A percentile compares a stretch with the other conserved stretches of the same genome.
phyloP scores from a whole-genome alignment of 2,113 vertebrate genomes.

The Prinia subflava region DNA sequence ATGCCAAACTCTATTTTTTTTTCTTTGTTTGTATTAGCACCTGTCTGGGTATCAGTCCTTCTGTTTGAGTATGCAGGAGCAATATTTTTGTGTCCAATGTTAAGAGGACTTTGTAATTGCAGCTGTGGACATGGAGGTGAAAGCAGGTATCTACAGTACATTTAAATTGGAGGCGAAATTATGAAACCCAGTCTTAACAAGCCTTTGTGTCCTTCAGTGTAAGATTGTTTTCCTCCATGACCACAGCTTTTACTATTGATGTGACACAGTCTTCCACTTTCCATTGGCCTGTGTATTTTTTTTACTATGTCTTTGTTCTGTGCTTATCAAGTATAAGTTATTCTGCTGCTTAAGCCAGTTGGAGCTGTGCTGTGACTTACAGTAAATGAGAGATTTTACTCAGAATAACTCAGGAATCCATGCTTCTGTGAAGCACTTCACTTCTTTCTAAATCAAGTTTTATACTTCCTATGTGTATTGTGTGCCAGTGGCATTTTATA shows the following conservation, averaged over 20 bases:
- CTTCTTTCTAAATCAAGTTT: constrained; percentile 4
- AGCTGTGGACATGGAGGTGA: not conserved
- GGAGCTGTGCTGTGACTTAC: not conserved
- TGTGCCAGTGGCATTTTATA: not conserved
- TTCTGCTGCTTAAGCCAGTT: not conserved
- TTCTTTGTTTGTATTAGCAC: not conserved
- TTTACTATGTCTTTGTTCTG: not conserved
- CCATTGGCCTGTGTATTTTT: not conserved
- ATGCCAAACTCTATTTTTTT: fast-evolving
- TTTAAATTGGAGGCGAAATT: not conserved
- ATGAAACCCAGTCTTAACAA: not conserved
- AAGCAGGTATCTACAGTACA: not conserved
- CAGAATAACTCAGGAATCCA: not conserved
- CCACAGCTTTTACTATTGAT: not conserved
- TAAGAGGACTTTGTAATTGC: not conserved
- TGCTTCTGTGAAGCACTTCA: constrained; percentile 43
- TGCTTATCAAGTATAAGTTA: not conserved
- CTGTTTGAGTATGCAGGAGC: not conserved
- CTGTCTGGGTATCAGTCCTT: not conserved
- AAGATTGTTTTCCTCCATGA: not conserved
- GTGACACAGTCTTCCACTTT: not conserved
- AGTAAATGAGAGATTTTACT: not conserved
- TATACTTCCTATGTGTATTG: not conserved
- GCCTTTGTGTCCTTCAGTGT: not conserved
- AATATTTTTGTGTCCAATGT: not conserved